Conservation (phyloP, 2,888 invertebrate species). For the Cheilosia scutellata region DNA sequence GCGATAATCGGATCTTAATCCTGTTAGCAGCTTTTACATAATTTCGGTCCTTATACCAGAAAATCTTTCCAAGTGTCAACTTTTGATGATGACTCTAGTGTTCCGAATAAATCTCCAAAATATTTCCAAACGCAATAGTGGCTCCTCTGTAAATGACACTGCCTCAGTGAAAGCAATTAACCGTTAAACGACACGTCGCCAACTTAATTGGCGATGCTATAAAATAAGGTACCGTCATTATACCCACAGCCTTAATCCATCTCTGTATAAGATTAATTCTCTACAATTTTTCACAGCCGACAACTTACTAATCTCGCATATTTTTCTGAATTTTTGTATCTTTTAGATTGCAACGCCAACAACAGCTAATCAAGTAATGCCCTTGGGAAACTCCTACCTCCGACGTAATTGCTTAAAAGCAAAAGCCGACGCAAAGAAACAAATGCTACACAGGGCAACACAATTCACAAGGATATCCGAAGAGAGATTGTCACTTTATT, state of each 20-base stretch:
- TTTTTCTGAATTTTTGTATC: conserved; percentile 1
- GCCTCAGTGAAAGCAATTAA: no score
- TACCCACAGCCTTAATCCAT: conserved; percentile 14
- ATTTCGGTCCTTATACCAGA: no score
- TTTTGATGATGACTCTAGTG: no score
- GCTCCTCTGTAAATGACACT: not conserved
- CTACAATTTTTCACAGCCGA: conserved; percentile 1
- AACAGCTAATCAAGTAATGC: conserved; percentile 48
- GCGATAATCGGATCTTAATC: no score
- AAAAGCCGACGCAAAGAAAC: conserved; percentile 29
- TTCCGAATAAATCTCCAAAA: no score
- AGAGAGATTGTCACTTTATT: conserved; percentile 40
- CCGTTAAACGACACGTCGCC: not conserved
- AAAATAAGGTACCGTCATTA: conserved; percentile 21
- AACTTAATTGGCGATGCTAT: conserved; percentile 29
- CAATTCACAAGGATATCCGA: conserved; percentile 28
- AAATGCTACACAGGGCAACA: conserved; percentile 33
- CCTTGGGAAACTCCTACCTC: conserved; percentile 30
- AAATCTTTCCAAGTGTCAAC: no score
- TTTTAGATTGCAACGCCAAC: conserved; percentile 36
- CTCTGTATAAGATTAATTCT: not conserved
- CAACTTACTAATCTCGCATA: conserved; percentile 10
- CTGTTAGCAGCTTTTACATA: no score
- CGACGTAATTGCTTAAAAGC: conserved; percentile 61
- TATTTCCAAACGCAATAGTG: no score